Base-by-base conservation (phyloP, 2,888 invertebrate species). In the Hydropsyche betteni region DNA sequence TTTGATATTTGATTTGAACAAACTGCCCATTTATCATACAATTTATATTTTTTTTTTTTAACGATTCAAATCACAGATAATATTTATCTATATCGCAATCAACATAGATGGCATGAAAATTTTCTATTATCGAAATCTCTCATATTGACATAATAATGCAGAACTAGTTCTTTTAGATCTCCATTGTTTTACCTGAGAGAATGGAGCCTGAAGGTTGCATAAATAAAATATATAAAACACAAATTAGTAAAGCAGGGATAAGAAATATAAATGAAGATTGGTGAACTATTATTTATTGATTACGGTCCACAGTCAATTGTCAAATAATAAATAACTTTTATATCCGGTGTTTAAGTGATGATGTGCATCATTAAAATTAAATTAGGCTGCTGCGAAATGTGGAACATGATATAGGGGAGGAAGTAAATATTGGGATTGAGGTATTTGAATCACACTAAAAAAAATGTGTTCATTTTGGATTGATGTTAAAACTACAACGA, bases 101-200 rank as follows among this genome's bases (percentile, higher is more conserved):
- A 77, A 77, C 73, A 77, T 77, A 74, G 72, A 79, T 77, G 76
- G 69, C 74, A 77, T 69, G 53, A 77, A 70, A 68, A 71, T 58
- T 75, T 73, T 36, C 72, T 77, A 76, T 70, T 52, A 76, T 75
- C 51, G 68, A 73, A 74, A 74, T 75, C 50, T 75, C 71, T 52
- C 64, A 75, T 75, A 70, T 70, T 71, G 77, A 76, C 76, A 76
- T 74, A 75, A 76, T 61, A 75, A 77, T 77, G 76, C 75, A 75
- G 75, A 76, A 69, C 76, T 77, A 77, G 51, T 75, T 68, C 68
- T 69, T 76, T 79, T 76, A 77, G 77, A 77, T 76, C 77, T 76
- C 79, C 89, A 88, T 90, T 90, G 88, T 89, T 91, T 93, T 93
- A 93, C 93, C 93, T 93, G 93, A 92, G 89, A 93, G 90, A 90